Percentiles rank a stretch among this genome's conserved stretches.
phyloP scores from a whole-genome alignment of 2,797 vertebrate species.

The Trachops cirrhosus region DNA sequence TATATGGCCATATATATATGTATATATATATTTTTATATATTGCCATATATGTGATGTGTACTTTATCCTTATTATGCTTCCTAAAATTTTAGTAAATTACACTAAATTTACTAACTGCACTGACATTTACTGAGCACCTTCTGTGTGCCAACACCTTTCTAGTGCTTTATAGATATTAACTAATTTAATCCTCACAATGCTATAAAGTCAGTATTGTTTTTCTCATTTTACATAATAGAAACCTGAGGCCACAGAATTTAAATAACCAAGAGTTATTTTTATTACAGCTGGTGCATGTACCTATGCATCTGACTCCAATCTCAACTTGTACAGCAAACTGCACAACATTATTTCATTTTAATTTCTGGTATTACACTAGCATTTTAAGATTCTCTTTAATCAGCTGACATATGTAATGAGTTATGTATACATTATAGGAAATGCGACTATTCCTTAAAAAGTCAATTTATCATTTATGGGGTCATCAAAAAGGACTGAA shows the following conservation, averaged over 20 bases:
- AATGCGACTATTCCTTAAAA: slow-evolving; percentile 2
- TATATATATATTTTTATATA: too few relatives aligned
- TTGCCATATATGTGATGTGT: background rate
- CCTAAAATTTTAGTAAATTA: background rate
- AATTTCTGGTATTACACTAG: background rate
- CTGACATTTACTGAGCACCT: background rate
- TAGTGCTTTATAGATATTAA: background rate
- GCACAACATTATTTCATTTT: slow-evolving; percentile 5
- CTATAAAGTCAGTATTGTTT: background rate
- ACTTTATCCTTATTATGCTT: background rate
- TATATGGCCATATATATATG: background rate
- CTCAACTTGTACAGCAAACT: background rate
- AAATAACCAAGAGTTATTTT: slow-evolving; percentile 17
- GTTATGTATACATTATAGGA: slow-evolving; percentile 37
- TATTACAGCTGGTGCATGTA: background rate
- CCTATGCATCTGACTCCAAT: background rate
- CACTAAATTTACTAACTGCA: background rate
- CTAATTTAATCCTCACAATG: slow-evolving; percentile 17
- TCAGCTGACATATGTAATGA: background rate
- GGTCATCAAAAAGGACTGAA: background rate
- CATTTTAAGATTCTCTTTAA: slow-evolving; percentile 26
- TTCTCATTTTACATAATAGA: background rate
- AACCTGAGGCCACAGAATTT: background rate
- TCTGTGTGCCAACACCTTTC: background rate
- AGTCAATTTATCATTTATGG: background rate